Base-by-base conservation (phyloP, 1,140 invertebrate species). In the Drosophila lowei region DNA sequence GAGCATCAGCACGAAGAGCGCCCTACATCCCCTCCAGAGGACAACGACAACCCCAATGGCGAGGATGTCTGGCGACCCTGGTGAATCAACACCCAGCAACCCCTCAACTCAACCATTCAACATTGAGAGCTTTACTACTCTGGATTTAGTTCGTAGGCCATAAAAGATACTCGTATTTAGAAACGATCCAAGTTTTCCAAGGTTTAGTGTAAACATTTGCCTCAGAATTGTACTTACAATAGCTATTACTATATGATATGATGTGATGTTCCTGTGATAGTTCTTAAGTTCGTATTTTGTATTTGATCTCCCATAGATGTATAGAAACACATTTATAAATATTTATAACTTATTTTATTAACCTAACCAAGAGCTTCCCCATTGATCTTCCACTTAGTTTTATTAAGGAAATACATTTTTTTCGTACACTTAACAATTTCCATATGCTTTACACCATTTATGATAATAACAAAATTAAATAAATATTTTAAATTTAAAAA, bases 261-360 rank as follows among this genome's bases (percentile, higher is more conserved):
- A 89, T 89, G 85, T 89, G 85, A 89, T 89, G 86, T 79, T 85
- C 77, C 85, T 89, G 85, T 89, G 85, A 89, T 89, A 89, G 85
- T 80, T 85, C 59, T 71, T 85, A 89, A 89, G 85, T 89, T 72
- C 25, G 42, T 75, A 63, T 77, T 71, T 66, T 73, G 30, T 75
- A 86, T 38, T 57, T 78, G 81, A 86, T 86, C 81, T 86, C 81
- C 78, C 61, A 1, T 85, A 85, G 66, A 4, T 7, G 8, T 53
- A 54, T 63, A 25, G 56, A 78, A 55, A 73, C 53, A 54, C 16
- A 52, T 50, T 63, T 44, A 52, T 46, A 48, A 61, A 11, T 54
- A 38, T 47, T 56, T 42, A 41, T 78, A 71, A 62, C 61, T 80
- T 64, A 70, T 74, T 63, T 71, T 53, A 60, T 6, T 46, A 16